phyloP scores from a whole-genome alignment of 2,888 invertebrate genomes.

The Agonum fuliginosum region DNA sequence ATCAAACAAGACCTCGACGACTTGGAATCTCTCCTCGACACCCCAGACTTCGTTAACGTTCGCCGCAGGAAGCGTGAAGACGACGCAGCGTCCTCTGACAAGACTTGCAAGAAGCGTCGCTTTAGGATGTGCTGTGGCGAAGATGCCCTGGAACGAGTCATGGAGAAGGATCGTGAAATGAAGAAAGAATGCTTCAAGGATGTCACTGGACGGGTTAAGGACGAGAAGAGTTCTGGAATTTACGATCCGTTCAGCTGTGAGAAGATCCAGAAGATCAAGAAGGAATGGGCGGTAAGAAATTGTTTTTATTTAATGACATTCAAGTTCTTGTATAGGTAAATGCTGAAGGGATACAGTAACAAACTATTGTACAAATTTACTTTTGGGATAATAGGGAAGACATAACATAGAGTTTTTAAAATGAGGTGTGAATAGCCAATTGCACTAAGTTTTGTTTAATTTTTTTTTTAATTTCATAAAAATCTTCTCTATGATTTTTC shows the following conservation, averaged over 20 bases:
- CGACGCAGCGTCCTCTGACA: conserved; percentile 1
- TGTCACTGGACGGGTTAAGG: conserved; percentile 66
- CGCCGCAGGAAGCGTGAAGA: conserved; percentile 48
- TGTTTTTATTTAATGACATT: too few relatives aligned
- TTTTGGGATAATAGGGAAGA: too few relatives aligned
- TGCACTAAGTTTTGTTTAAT: too few relatives aligned
- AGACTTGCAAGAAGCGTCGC: conserved; percentile 61
- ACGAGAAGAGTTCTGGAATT: conserved; percentile 60
- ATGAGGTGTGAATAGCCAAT: not conserved
- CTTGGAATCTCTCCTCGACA: conserved; percentile 51
- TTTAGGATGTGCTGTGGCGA: conserved; percentile 69
- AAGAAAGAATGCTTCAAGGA: conserved; percentile 69
- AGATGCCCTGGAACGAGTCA: conserved; percentile 65
- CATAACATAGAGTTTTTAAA: too few relatives aligned
- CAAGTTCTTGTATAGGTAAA: too few relatives aligned
- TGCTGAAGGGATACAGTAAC: too few relatives aligned
- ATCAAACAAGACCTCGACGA: conserved; percentile 68
- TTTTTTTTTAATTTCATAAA: too few relatives aligned
- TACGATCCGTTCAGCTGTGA: conserved; percentile 70
- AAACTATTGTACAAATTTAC: too few relatives aligned
- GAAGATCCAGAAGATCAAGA: conserved; percentile 48
- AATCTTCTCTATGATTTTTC: too few relatives aligned
- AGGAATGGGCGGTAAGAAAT: conserved; percentile 56
- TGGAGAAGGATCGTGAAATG: conserved; percentile 66
- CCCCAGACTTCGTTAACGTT: conserved; percentile 6